Evolutionary conservation across 2,113 vertebrate species (phyloP).

Genomic region (Zingel zingel): DNA sequence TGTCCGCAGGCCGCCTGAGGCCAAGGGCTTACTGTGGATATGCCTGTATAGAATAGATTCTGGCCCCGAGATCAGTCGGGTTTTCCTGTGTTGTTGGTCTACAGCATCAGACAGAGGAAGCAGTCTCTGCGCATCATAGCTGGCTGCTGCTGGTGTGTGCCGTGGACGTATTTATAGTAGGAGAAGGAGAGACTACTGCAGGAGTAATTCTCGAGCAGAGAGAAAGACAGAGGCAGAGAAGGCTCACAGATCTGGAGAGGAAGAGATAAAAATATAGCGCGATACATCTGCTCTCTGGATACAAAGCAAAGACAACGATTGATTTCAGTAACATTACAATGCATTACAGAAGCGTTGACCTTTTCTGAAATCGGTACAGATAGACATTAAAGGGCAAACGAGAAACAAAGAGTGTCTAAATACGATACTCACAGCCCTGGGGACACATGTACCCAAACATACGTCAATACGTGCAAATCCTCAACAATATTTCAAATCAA

Average conservation of each 20-base stretch:
- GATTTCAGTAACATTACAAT: constrained; percentile 56
- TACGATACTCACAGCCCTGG: not conserved
- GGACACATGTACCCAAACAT: not conserved
- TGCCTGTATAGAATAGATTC: constrained; percentile 68
- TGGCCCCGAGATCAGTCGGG: constrained; percentile 59
- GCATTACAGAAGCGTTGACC: constrained; percentile 73
- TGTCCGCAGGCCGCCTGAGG: constrained; percentile 48
- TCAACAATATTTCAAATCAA: not conserved
- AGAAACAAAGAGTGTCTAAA: constrained; percentile 26
- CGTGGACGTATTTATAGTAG: constrained; percentile 66
- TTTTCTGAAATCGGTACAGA: constrained; percentile 68
- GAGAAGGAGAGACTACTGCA: constrained; percentile 53
- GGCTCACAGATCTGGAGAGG: constrained; percentile 39
- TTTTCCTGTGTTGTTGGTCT: constrained; percentile 46
- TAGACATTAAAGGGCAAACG: constrained; percentile 61
- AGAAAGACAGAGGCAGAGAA: constrained; percentile 46
- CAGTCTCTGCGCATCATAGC: constrained; percentile 34
- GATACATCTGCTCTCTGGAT: constrained; percentile 30
- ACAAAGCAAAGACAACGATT: constrained; percentile 40
- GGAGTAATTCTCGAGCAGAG: constrained; percentile 54
- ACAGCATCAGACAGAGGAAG: constrained; percentile 54
- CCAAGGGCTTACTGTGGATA: constrained; percentile 49
- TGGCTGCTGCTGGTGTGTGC: constrained; percentile 27
- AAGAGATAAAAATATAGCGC: constrained; percentile 53
- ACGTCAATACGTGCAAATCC: constrained; percentile 1